phyloP scores from a whole-genome alignment of 2,888 invertebrate genomes.

The Rotaria macrura region DNA sequence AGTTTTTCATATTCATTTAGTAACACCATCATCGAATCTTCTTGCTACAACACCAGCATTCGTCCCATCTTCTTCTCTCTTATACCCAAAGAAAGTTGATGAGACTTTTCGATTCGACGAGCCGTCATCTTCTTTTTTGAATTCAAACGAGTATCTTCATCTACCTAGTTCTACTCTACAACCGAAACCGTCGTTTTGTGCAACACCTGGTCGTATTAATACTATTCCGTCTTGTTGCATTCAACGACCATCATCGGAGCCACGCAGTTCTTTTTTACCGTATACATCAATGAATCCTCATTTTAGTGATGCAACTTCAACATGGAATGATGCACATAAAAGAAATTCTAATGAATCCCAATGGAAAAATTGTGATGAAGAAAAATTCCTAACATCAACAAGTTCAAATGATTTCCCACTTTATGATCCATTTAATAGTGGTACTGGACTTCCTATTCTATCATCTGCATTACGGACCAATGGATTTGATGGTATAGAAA shows the following conservation, averaged over 20 bases:
- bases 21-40: not conserved
- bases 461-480: not conserved
- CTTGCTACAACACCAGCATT: not conserved
- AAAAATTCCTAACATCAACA: not conserved
- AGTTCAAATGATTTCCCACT: not conserved
- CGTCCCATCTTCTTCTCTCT: not conserved
- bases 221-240: not conserved
- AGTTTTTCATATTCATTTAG: not conserved
- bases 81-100: not conserved
- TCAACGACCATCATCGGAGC: not conserved
- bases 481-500: not conserved
- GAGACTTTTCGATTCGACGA: not conserved
- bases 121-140: not conserved
- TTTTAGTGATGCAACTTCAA: not conserved
- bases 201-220: not conserved
- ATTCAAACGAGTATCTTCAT: not conserved
- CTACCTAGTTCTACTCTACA: not conserved
- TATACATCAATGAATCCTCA: not conserved
- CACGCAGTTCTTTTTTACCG: not conserved
- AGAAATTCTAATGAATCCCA: not conserved
- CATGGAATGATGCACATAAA: not conserved
- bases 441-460: not conserved
- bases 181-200: not conserved
- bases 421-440: conserved; percentile 9
- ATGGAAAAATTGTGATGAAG: not conserved